Base-by-base conservation (phyloP, 2,888 invertebrate genomes). In the Temnothorax rugatulus region DNA sequence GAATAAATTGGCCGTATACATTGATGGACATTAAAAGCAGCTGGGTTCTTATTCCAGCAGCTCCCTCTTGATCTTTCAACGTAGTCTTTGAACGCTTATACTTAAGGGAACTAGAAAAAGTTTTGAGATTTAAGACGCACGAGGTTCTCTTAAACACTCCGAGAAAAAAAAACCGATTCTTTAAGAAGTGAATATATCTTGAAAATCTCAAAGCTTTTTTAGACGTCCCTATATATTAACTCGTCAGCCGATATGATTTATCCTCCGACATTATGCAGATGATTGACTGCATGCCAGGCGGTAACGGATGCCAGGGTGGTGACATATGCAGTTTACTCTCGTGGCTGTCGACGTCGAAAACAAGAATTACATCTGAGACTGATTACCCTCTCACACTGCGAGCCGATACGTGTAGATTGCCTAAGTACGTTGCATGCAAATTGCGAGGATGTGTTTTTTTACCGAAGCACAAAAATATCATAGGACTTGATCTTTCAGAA, bases 201-300 rank as follows among this genome's bases (percentile, higher is more conserved):
- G 29, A 63, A 29, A 75, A 47, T 63, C n/a, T 75, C 29, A 44
- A 44, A 5, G 57, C 38, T 66, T 76, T 41, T 57, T 52, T 25
- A 25, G 44, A 52, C 9, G 15, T 66, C 18, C 18, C 8, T 25
- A 15, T 15, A 15, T 54, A 29, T 64, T n/a, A 25, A 52, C 41
- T 52, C 9, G 41, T 9, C 44, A 29, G 34, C 9, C 29, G 29
- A 50, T 34, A 25, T 34, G 34, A 2, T 18, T 71, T 18, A 57
- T 21, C 7, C 29, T 50, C 15, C 13, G 29, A 64, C 21, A 34
- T 76, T 18, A 64, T 21, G 95, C 96, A 98, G 96, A 96, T 97
- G 91, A 97, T 98, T 90, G 98, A 98, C 95, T 98, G 98, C 95
- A 97, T 98, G 0, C 95, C 95, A 8, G 96, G 96, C 52, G 97